Percentiles rank a stretch among this genome's conserved stretches.
These are phyloP conservation scores for Hydropsyche betteni DNA, from an alignment of 2,888 invertebrate species.

Conservation along the genomic window DNA sequence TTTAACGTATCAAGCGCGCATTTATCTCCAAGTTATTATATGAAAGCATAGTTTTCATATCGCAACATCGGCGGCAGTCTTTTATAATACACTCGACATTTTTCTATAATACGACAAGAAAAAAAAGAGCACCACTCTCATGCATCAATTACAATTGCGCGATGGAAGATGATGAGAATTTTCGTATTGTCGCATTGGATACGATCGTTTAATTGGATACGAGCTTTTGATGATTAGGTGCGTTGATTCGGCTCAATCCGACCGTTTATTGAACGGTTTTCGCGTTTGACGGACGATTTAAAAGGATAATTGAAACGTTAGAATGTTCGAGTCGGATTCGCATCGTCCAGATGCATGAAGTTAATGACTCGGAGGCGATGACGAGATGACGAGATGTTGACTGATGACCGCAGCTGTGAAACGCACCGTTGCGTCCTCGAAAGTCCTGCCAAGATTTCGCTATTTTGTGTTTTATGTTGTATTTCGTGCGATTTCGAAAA, in stretches of 20 bases:
- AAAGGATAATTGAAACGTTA: slow-evolving; percentile 13
- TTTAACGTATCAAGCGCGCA: slow-evolving; percentile 2
- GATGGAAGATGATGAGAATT: slow-evolving; percentile 45
- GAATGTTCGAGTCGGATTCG: not conserved
- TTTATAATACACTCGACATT: not conserved
- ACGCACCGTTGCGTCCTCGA: slow-evolving; percentile 27
- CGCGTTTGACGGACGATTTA: not conserved
- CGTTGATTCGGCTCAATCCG: too few relatives aligned
- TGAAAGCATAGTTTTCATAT: slow-evolving; percentile 20
- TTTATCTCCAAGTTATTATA: slow-evolving; percentile 11
- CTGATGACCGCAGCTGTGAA: slow-evolving; percentile 39
- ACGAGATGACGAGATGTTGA: slow-evolving; percentile 40
- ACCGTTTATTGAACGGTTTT: not conserved
- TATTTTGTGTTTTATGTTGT: too few relatives aligned
- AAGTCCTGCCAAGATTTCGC: not conserved
- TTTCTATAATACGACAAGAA: slow-evolving; percentile 7
- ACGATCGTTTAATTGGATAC: slow-evolving; percentile 40
- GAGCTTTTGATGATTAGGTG: too few relatives aligned
- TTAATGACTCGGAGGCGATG: slow-evolving; percentile 14
- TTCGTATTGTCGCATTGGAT: slow-evolving; percentile 44
- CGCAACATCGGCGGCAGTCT: slow-evolving; percentile 9
- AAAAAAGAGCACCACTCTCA: slow-evolving; percentile 26
- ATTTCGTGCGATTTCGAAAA: too few relatives aligned
- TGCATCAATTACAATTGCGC: slow-evolving; percentile 48
- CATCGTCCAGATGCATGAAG: not conserved